Percentiles rank a stretch among this genome's conserved stretches.
Conservation (phyloP, 2,113 vertebrate genomes). For the Passer montanus region DNA sequence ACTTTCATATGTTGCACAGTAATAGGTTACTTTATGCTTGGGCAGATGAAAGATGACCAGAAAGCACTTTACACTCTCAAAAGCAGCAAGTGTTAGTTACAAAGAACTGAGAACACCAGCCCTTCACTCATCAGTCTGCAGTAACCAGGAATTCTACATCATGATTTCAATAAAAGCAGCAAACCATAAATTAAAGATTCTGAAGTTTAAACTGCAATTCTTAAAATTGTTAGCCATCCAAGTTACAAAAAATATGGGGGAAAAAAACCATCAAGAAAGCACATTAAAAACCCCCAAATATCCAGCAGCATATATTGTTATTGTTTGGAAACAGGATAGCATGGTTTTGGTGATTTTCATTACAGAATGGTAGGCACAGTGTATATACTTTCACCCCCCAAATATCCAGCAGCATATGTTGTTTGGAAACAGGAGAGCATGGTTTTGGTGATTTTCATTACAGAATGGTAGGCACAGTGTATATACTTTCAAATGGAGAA, state of each 20-base stretch:
- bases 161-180: background rate
- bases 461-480: background rate
- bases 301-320: background rate
- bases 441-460: background rate
- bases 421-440: background rate
- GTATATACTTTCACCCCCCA: background rate
- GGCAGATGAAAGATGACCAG: background rate
- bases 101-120: background rate
- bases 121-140: background rate
- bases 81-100: background rate
- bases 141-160: background rate
- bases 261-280: background rate
- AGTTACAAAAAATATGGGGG: background rate
- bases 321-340: background rate
- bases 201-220: background rate
- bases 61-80: background rate
- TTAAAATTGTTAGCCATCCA: background rate
- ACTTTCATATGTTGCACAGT: background rate
- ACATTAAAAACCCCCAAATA: background rate
- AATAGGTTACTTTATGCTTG: background rate
- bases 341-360: background rate
- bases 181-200: background rate
- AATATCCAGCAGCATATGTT: background rate
- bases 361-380: background rate
- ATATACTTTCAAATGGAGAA: background rate